These are phyloP conservation scores for Pedicia rivosa DNA, from an alignment of 2,888 invertebrate species.

Conservation along the genomic window DNA sequence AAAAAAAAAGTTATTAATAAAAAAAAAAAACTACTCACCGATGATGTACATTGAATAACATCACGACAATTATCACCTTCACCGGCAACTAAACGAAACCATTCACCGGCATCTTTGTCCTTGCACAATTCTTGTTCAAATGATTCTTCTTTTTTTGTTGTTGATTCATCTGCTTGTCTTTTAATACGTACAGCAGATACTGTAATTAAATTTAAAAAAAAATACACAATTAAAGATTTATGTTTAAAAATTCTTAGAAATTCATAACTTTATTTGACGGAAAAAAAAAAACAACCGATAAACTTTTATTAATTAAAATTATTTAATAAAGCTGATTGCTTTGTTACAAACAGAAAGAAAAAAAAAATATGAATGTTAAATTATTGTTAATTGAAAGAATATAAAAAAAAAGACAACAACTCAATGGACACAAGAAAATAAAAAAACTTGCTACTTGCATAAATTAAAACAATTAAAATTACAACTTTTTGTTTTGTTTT, in stretches of 20 bases:
- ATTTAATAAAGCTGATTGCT: not conserved
- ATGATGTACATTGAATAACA: conserved; percentile 89
- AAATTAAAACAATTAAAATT: no score
- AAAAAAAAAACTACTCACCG: conserved; percentile 39
- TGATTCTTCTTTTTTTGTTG: conserved; percentile 66
- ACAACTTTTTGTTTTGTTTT: no score
- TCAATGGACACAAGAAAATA: not conserved
- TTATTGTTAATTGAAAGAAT: not conserved
- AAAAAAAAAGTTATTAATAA: not conserved
- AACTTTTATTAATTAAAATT: conserved; percentile 12
- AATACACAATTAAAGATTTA: conserved; percentile 11
- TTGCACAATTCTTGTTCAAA: conserved; percentile 82
- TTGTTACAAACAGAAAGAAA: no score
- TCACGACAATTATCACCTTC: conserved; percentile 88
- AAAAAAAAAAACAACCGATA: conserved; percentile 11
- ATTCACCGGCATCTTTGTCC: conserved; percentile 89
- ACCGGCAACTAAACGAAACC: conserved; percentile 80
- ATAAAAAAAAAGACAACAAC: not conserved
- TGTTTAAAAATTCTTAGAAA: conserved; percentile 1
- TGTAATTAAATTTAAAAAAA: conserved; percentile 27
- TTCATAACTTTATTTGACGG: conserved; percentile 5
- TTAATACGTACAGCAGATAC: conserved; percentile 38
- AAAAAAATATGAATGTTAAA: no score
- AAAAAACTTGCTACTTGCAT: no score
- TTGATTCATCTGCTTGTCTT: conserved; percentile 47